A percentile compares a stretch with the other conserved stretches of the same genome.
These are phyloP conservation scores for Endotricha flammealis DNA, from an alignment of 2,888 invertebrate species.

Conservation along the genomic window DNA sequence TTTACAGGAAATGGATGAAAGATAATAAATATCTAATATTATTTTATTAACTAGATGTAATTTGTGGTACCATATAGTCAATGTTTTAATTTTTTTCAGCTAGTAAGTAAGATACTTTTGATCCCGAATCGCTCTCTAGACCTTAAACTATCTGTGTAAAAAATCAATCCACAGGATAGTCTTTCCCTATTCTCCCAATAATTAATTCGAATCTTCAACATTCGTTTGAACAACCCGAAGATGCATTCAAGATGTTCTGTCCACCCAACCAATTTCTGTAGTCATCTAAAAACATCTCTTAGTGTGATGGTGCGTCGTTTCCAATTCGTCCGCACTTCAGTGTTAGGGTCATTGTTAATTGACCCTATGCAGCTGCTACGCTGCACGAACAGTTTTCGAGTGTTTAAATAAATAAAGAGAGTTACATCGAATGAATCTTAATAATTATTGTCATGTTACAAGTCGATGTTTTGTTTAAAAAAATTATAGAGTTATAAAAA, in stretches of 20 bases:
- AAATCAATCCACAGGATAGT: too few species aligned
- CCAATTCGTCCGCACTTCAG: constrained; percentile 47
- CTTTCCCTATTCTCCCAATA: constrained; percentile 8
- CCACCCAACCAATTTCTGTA: constrained; percentile 27
- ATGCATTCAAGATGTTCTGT: constrained; percentile 37
- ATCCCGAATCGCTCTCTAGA: too few species aligned
- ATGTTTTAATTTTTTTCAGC: too few species aligned
- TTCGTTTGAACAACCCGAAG: constrained; percentile 27
- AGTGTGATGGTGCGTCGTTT: constrained; percentile 9
- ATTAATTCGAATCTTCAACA: constrained; percentile 23
- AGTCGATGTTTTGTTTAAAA: too few species aligned
- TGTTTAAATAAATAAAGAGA: constrained; percentile 41
- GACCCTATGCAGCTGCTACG: constrained; percentile 64
- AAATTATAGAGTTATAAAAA: too few species aligned
- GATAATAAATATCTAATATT: too few species aligned
- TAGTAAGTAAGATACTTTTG: too few species aligned
- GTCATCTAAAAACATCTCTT: constrained; percentile 10
- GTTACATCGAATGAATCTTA: constrained; percentile 3
- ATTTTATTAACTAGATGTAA: too few species aligned
- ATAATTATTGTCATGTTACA: constrained; percentile 1
- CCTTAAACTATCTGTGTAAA: too few species aligned
- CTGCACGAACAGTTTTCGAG: constrained; percentile 48
- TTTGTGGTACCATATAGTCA: too few species aligned
- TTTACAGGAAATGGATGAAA: too few species aligned
- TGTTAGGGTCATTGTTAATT: constrained; percentile 67